Conservation (phyloP, 2,113 vertebrate species). For the Trogon surrucura region DNA sequence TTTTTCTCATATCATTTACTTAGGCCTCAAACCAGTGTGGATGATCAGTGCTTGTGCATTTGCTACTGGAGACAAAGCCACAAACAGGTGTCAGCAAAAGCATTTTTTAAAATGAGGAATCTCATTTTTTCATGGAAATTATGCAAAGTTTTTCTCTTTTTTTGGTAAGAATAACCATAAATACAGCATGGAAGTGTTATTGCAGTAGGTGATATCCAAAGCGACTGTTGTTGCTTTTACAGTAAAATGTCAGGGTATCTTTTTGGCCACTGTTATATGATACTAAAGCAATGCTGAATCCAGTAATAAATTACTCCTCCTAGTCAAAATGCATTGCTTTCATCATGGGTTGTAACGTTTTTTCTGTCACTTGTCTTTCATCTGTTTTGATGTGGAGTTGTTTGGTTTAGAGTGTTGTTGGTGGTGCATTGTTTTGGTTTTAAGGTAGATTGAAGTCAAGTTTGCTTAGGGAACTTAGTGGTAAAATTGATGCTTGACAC, state of each 20-base stretch:
- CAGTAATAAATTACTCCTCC: not conserved
- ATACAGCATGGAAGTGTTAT: not conserved
- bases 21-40: not conserved
- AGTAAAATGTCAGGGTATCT: not conserved
- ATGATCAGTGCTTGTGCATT: not conserved
- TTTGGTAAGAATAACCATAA: not conserved
- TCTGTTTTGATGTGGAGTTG: not conserved
- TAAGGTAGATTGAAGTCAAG: not conserved
- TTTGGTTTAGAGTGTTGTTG: not conserved
- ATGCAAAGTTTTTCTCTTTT: not conserved
- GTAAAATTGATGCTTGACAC: not conserved
- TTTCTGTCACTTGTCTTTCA: not conserved
- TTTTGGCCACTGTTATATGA: not conserved
- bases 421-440: not conserved
- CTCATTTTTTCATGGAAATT: not conserved
- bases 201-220: not conserved
- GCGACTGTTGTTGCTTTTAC: not conserved
- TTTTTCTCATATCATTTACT: not conserved
- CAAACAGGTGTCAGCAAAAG: not conserved
- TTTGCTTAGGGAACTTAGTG: not conserved
- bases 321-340: not conserved
- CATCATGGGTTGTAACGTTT: not conserved
- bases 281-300: not conserved
- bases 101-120: accelerated
- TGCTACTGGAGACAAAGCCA: not conserved